Evolutionary conservation across 2,888 invertebrate genomes (phyloP), one percentile per base, ranked within the genome.

Genomic region (Drosophila recens): DNA sequence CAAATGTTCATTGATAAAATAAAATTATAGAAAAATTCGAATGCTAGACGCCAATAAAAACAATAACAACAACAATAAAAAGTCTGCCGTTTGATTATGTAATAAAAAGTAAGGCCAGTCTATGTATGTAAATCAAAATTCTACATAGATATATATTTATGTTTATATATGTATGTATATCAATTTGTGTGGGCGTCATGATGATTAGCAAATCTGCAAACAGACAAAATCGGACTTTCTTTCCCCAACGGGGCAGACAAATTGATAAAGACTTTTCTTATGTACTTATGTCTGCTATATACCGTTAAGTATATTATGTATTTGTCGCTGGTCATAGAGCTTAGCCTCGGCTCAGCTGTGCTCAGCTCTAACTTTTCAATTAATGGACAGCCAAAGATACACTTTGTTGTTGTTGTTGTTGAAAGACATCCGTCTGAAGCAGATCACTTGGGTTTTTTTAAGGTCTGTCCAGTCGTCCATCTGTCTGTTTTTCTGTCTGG

Each of bases 171-270:
- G n/a, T 59, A 30, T 59, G 6, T 53, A 9, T 33, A 9, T 66
- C 3, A 20, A 23, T 40, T 13, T 59, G 42, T 63, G 81, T 75
- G 72, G 79, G 82, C 73, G 82, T 82, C 74, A 62, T 42, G 46
- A 72, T 81, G 84, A 81, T 79, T 79, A 72, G 74, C 84, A 74
- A 83, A 64, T 69, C 67, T 42, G 46, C 48, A 66, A 66, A 10
- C 5, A 54, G 62, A 46, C 42, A 27, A 69, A 43, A 69, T 51
- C 42, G 40, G 23, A 34, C 43, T 48, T 57, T 48, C 38, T 78
- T 23, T 52, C 23, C 58, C 51, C 23, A 36, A 63, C 33, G 2
- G 20, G 62, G 45, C 62, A 59, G 48, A 59, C 59, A 53, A 56
- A 54, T 40, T 70, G 59, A 66, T 68, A 73, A 76, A 62, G 57